Conservation (phyloP, 2,113 vertebrate species). For the Lamprologus tigripictilis region DNA sequence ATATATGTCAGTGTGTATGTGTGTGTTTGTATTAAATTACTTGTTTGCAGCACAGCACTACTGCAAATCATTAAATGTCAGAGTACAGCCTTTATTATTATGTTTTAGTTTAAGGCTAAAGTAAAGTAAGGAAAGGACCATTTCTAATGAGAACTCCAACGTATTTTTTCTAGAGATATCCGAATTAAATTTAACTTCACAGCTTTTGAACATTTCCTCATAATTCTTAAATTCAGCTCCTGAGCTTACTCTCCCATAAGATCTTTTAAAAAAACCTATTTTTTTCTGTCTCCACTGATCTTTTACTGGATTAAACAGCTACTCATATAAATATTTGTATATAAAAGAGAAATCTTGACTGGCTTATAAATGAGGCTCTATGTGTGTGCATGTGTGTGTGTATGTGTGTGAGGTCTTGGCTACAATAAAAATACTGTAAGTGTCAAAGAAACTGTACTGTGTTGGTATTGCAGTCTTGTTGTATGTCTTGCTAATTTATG, state of each 20-base stretch:
- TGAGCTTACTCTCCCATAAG: background rate
- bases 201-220: background rate
- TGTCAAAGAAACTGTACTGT: background rate
- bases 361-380: background rate
- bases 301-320: background rate
- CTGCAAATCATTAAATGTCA: background rate
- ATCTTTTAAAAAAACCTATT: rapidly evolving
- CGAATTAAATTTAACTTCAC: background rate
- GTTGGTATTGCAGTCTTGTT: background rate
- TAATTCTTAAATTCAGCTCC: background rate
- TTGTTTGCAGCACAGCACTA: background rate
- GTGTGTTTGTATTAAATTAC: background rate
- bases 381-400: background rate
- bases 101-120: background rate
- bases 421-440: background rate
- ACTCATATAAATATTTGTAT: background rate
- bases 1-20: background rate
- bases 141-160: background rate
- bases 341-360: background rate
- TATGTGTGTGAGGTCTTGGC: background rate
- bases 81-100: background rate
- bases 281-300: background rate
- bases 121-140: background rate
- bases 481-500: background rate
- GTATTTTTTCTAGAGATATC: background rate